Base-by-base conservation (phyloP, 1,140 invertebrate species). In the Cheumatopsyche charites region DNA sequence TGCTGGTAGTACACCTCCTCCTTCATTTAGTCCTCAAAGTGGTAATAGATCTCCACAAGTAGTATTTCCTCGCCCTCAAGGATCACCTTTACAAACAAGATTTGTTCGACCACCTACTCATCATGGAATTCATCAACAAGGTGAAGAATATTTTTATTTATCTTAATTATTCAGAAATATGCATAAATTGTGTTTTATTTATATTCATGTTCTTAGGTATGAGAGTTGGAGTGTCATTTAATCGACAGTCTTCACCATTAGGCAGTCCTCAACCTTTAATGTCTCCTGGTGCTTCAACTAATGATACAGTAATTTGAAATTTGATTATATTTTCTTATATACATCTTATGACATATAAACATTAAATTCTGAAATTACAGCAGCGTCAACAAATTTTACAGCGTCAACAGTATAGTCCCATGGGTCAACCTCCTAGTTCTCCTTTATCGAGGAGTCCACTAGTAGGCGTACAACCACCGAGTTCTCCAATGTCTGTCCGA, bases 401-500 rank as follows among this genome's bases (percentile, higher is more conserved):
- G 61, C 78, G 81, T 0, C 83, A 85, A 62, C 83, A 84, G 58
- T 84, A 84, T 68, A 84, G 82, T 69, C 83, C 82, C 67, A 82
- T 83, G 79, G 84, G 84, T 67, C 88, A 88, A 62, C 87, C 88
- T 15, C 88, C 89, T 0, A 86, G 82, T 55, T 91, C 90, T 0
- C 90, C 90, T 0, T 83, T 89, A 77, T 85, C 88, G 3, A 83
- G 89, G 21, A 90, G 88, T 75, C 89, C 89, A 73, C 83, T 75
- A 84, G 71, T 58, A 67, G 25, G 80, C 80, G 43, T 72, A 79
- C 78, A 85, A 75, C 77, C 74, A 0, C 73, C 73, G 47, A 78
- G 80, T 58, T 80, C 73, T 12, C 78, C 78, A 62, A 78, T 81
- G 72, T 78, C 83, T 0, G 86, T 86, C 74, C 84, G 81, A 4